phyloP scores from a whole-genome alignment of 2,113 vertebrate species.

The Ptychochromis oligacanthus region DNA sequence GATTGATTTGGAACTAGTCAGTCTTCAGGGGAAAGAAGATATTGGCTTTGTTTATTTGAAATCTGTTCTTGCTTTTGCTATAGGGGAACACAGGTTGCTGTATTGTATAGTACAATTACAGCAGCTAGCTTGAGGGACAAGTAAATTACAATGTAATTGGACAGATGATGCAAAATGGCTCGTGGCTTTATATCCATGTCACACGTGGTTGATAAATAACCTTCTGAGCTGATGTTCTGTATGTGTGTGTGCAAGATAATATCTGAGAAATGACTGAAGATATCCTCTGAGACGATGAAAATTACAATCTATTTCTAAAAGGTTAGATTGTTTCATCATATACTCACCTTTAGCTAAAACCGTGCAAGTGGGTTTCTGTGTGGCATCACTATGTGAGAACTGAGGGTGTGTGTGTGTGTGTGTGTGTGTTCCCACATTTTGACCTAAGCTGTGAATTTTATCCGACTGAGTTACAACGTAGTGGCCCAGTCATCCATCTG shows the following conservation, averaged over 20 bases:
- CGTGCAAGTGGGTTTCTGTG: neutral
- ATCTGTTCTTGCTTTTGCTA: slow-evolving; percentile 12
- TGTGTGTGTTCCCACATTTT: slow-evolving; percentile 2
- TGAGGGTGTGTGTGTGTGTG: neutral
- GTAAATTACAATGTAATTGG: slow-evolving; percentile 59
- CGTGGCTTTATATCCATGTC: slow-evolving; percentile 28
- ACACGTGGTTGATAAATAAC: slow-evolving; percentile 56
- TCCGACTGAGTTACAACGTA: slow-evolving; percentile 26
- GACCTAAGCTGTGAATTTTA: slow-evolving; percentile 22
- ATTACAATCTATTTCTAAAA: neutral
- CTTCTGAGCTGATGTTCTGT: neutral
- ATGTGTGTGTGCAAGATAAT: neutral
- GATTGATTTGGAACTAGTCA: neutral
- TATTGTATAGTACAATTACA: slow-evolving; percentile 36
- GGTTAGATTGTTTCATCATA: slow-evolving; percentile 31
- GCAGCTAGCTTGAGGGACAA: slow-evolving; percentile 43
- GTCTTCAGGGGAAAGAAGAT: neutral
- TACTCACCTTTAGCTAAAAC: neutral
- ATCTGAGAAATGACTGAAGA: slow-evolving; percentile 34
- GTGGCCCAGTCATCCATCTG: slow-evolving; percentile 43
- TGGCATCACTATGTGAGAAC: neutral
- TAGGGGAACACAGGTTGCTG: slow-evolving; percentile 6
- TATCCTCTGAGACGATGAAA: neutral
- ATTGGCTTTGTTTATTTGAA: slow-evolving; percentile 14
- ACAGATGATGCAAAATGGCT: slow-evolving; percentile 48